These are phyloP conservation scores for Drosophila sproati DNA, from an alignment of 1,140 invertebrate species.

Conservation along the genomic window DNA sequence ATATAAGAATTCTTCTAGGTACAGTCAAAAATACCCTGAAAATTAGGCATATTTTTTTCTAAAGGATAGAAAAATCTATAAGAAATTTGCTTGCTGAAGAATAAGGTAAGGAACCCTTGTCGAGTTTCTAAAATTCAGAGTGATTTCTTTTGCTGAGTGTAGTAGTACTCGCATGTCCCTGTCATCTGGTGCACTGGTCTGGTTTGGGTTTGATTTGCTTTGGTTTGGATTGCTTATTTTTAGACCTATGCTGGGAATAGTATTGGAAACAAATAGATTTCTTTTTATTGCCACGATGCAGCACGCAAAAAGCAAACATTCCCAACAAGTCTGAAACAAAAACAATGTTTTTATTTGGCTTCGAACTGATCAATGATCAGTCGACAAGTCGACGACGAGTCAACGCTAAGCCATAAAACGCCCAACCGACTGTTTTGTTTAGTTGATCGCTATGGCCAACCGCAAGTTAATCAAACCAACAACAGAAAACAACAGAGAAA, in stretches of 20 bases:
- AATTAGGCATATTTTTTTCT: too few species aligned
- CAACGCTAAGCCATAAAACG: constrained; percentile 76
- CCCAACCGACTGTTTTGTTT: constrained; percentile 63
- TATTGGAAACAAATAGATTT: constrained; percentile 79
- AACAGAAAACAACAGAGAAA: neutral
- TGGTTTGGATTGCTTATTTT: constrained; percentile 70
- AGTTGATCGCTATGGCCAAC: constrained; percentile 35
- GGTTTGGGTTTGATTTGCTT: constrained; percentile 8
- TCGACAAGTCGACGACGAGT: neutral
- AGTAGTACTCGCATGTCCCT: neutral
- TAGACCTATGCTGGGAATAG: constrained; percentile 77
- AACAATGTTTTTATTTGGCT: constrained; percentile 64
- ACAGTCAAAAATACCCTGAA: too few species aligned
- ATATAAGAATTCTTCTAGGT: too few species aligned
- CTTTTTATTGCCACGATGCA: constrained; percentile 62
- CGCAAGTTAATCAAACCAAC: constrained; percentile 59
- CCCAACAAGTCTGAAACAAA: constrained; percentile 62
- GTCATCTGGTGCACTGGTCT: neutral
- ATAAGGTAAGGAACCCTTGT: too few species aligned
- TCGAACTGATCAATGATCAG: constrained; percentile 58
- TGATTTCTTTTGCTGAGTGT: too few species aligned
- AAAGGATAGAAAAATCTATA: too few species aligned
- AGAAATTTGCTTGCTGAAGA: too few species aligned
- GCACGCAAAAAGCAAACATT: constrained; percentile 44
- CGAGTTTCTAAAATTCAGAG: too few species aligned